Percentiles rank a stretch among this genome's conserved stretches.
These are phyloP conservation scores for Neomicropteryx cornuta DNA, from an alignment of 1,140 invertebrate species.

Conservation along the genomic window DNA sequence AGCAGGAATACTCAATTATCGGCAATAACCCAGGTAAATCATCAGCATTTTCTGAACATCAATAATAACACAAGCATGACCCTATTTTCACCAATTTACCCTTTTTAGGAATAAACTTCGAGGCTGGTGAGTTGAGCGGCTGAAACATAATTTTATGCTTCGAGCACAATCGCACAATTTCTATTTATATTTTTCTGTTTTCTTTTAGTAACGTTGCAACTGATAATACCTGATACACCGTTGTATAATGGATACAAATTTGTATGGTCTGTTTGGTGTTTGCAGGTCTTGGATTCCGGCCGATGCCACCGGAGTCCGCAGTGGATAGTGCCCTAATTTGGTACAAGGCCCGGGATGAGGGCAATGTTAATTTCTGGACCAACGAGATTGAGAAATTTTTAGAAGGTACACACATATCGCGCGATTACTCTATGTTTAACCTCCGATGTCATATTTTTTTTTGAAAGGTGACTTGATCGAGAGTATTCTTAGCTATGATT, in stretches of 20 bases:
- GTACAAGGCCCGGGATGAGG: conserved; percentile 71
- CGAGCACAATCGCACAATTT: too few relatives aligned
- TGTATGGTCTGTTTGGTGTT: too few relatives aligned
- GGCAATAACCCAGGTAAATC: conserved; percentile 80
- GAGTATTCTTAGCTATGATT: too few relatives aligned
- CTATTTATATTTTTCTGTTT: too few relatives aligned
- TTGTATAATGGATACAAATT: too few relatives aligned
- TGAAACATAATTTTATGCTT: too few relatives aligned
- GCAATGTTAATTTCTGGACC: conserved; percentile 72
- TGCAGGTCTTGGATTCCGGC: conserved; percentile 86
- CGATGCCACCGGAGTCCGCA: conserved; percentile 78
- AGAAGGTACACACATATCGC: conserved; percentile 43
- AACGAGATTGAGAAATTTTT: conserved; percentile 61
- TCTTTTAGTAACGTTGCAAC: too few relatives aligned
- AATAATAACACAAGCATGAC: neutral
- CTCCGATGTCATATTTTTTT: neutral
- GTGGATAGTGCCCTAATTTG: conserved; percentile 90
- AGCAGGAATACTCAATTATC: conserved; percentile 71
- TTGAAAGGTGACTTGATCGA: too few relatives aligned
- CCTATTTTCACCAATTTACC: conserved; percentile 19
- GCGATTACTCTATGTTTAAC: too few relatives aligned
- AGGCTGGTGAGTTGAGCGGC: too few relatives aligned
- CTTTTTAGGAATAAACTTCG: too few relatives aligned
- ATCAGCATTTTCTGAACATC: conserved; percentile 1
- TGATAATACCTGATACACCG: too few relatives aligned